phyloP scores from a whole-genome alignment of 2,113 vertebrate species.

The Cyprichromis sp. region DNA sequence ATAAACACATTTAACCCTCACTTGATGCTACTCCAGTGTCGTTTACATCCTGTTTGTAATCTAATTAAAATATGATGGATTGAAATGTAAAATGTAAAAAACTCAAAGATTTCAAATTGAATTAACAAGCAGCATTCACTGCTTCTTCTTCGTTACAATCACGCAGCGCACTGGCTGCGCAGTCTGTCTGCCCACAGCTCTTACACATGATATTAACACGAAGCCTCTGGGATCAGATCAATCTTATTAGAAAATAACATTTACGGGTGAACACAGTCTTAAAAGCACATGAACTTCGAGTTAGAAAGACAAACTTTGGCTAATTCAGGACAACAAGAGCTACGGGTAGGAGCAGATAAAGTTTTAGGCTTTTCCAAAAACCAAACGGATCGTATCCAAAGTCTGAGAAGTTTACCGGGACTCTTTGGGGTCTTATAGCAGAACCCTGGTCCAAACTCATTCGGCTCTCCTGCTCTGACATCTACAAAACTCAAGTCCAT shows the following conservation, averaged over 20 bases:
- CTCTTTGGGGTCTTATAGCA: neutral
- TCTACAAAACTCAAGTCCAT: neutral
- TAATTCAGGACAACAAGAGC: neutral
- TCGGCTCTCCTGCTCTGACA: neutral
- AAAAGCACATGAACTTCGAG: fast-evolving
- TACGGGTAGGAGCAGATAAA: fast-evolving
- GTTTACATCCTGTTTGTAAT: neutral
- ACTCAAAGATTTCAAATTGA: fast-evolving
- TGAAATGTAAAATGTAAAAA: neutral
- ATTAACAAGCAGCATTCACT: neutral
- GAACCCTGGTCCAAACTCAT: neutral
- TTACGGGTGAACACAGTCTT: neutral
- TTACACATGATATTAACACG: neutral
- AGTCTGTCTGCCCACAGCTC: neutral
- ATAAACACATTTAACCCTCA: fast-evolving
- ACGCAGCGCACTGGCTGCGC: neutral
- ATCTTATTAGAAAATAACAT: neutral
- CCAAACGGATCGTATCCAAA: fast-evolving
- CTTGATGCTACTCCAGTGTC: neutral
- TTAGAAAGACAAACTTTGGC: fast-evolving
- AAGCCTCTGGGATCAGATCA: neutral
- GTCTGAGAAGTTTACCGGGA: neutral
- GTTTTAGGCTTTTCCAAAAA: neutral
- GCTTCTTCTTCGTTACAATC: fast-evolving
- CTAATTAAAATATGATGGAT: neutral